Evolutionary conservation across 1,140 invertebrate genomes (phyloP).

Genomic region (Lordiphosa clarofinis): DNA sequence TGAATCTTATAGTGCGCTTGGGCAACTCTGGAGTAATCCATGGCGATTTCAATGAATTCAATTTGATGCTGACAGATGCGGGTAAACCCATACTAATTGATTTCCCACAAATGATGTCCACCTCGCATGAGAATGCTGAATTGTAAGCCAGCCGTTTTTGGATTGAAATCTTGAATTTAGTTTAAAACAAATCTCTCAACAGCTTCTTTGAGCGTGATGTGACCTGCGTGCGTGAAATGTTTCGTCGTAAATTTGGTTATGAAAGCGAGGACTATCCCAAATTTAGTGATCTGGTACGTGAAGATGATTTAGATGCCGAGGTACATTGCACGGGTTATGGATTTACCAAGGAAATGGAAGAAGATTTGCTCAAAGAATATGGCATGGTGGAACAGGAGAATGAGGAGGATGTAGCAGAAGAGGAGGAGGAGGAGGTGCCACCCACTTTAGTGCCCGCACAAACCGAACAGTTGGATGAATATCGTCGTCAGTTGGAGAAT

Average conservation of each 20-base stretch:
- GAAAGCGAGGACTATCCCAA: slow-evolving; percentile 93
- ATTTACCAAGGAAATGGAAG: slow-evolving; percentile 91
- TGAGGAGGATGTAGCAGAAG: slow-evolving; percentile 43
- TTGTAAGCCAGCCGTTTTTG: slow-evolving; percentile 82
- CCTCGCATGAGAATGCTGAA: slow-evolving; percentile 94
- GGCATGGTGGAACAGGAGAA: slow-evolving; percentile 68
- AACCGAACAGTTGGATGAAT: slow-evolving; percentile 81
- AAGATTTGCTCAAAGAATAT: slow-evolving; percentile 83
- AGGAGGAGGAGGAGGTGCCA: slow-evolving; percentile 10
- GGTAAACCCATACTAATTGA: slow-evolving; percentile 95
- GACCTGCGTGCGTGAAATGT: slow-evolving; percentile 94
- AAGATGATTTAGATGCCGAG: slow-evolving; percentile 92
- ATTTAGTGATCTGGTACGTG: slow-evolving; percentile 92
- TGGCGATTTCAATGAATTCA: slow-evolving; percentile 99
- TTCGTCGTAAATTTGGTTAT: slow-evolving; percentile 93
- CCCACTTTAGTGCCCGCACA: slow-evolving; percentile 57
- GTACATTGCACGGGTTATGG: slow-evolving; percentile 95
- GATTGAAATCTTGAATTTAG: not conserved
- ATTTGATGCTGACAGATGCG: slow-evolving; percentile 93
- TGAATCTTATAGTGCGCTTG: slow-evolving; percentile 95
- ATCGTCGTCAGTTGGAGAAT: slow-evolving; percentile 80
- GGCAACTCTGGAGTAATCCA: slow-evolving; percentile 98
- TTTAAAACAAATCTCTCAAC: slow-evolving; percentile 13
- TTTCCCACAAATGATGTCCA: slow-evolving; percentile 99
- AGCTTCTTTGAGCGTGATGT: slow-evolving; percentile 98